A percentile compares a stretch with the other conserved stretches of the same genome.
Evolutionary conservation across 2,888 invertebrate genomes (phyloP).

Genomic region (Yponomeuta malinellus): DNA sequence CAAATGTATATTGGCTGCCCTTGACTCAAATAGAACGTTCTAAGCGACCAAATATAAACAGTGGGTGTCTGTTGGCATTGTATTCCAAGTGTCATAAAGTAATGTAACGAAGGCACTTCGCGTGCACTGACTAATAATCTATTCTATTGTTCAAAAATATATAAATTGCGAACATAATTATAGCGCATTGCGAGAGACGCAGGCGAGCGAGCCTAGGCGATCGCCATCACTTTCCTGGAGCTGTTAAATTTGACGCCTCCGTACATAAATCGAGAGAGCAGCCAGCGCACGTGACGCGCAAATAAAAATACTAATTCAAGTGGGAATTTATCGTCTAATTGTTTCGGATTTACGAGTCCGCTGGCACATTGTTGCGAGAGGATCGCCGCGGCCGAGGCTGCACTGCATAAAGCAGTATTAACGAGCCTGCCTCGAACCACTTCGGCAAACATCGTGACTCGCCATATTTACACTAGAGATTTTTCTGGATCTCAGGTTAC

Average conservation of each 20-base stretch:
- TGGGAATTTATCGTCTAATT: conserved; percentile 64
- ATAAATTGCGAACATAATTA: conserved; percentile 61
- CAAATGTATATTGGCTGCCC: not conserved
- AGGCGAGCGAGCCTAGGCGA: conserved; percentile 43
- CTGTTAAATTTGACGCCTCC: conserved; percentile 61
- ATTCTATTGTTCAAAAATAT: conserved; percentile 39
- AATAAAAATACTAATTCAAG: conserved; percentile 66
- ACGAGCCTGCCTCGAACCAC: conserved; percentile 38
- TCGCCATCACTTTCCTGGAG: conserved; percentile 57
- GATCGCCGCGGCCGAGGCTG: conserved; percentile 37
- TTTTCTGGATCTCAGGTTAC: conserved; percentile 37
- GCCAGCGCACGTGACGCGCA: conserved; percentile 62
- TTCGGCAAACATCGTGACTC: conserved; percentile 46
- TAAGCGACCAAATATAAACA: not conserved
- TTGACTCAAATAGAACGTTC: conserved; percentile 2
- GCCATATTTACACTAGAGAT: conserved; percentile 38
- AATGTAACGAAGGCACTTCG: not conserved
- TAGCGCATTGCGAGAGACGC: conserved; percentile 43
- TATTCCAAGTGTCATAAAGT: conserved; percentile 12
- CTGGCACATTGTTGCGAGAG: conserved; percentile 51
- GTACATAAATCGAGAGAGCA: conserved; percentile 57
- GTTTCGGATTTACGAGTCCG: conserved; percentile 60
- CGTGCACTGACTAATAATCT: conserved; percentile 24
- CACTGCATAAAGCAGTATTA: conserved; percentile 48
- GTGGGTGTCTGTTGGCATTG: not conserved